phyloP scores from a whole-genome alignment of 2,797 vertebrate species.

The Sparidentex hasta region DNA sequence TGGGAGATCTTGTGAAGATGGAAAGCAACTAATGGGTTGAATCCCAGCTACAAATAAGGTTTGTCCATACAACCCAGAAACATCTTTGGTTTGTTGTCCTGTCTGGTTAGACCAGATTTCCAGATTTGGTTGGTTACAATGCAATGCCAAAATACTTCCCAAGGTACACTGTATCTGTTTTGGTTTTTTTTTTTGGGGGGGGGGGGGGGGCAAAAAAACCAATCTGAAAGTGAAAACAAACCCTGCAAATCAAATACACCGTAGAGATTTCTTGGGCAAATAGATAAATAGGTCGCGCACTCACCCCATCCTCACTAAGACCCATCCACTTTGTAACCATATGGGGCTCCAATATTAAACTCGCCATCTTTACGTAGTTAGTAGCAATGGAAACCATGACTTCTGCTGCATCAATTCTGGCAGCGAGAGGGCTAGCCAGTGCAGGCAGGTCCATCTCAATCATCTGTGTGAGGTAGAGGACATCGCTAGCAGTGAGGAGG shows the following conservation, averaged over 20 bases:
- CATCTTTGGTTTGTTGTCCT: neutral
- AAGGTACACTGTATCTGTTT: neutral
- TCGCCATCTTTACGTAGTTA: slow-evolving; percentile 82
- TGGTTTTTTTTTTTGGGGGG: no score
- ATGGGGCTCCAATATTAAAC: slow-evolving; percentile 80
- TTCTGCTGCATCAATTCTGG: slow-evolving; percentile 51
- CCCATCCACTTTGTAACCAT: slow-evolving; percentile 79
- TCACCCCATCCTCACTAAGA: slow-evolving; percentile 76
- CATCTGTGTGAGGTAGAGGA: slow-evolving; percentile 77
- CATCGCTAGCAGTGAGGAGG: slow-evolving; percentile 75
- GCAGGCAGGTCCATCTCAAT: slow-evolving; percentile 66
- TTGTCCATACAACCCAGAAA: neutral
- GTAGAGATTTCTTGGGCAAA: neutral
- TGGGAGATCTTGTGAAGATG: neutral
- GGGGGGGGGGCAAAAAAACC: neutral
- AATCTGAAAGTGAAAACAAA: neutral
- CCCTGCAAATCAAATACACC: neutral
- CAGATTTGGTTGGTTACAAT: neutral
- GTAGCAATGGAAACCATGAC: slow-evolving; percentile 80
- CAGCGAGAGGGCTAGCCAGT: neutral
- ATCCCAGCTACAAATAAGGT: neutral
- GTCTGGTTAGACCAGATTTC: neutral
- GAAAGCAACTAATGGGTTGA: neutral
- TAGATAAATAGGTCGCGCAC: slow-evolving; percentile 12
- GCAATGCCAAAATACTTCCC: neutral